Percentiles rank a stretch among this genome's conserved stretches.
phyloP scores from a whole-genome alignment of 2,797 vertebrate genomes.

The Onychomys arenicola region DNA sequence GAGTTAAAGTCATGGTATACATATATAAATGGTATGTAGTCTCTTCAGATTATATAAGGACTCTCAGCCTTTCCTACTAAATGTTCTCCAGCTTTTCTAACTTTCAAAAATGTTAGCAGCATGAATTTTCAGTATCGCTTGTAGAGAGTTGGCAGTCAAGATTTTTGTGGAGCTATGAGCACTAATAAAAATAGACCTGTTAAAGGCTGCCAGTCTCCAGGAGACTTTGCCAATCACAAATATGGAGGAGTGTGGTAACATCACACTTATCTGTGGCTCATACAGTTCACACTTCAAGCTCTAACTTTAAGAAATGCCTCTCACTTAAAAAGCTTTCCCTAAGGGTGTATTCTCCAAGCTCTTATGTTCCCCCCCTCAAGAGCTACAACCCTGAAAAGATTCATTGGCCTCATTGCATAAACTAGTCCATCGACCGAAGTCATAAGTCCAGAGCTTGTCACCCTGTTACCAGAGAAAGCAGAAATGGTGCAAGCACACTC shows the following conservation, averaged over 20 bases:
- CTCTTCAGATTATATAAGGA: constrained; percentile 63
- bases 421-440: background rate
- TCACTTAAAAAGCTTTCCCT: constrained; percentile 63
- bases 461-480: background rate
- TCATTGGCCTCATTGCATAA: background rate
- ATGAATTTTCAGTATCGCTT: constrained; percentile 51
- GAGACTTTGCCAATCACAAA: constrained; percentile 75
- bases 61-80: constrained; percentile 77
- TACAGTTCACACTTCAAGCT: constrained; percentile 70
- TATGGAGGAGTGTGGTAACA: constrained; percentile 68
- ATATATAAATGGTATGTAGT: constrained; percentile 64
- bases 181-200: constrained; percentile 79
- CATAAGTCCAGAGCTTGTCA: background rate
- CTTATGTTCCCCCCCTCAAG: background rate
- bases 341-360: constrained; percentile 40
- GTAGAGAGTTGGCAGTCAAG: constrained; percentile 44
- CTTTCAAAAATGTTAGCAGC: constrained; percentile 33
- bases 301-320: constrained; percentile 73
- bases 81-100: constrained; percentile 65
- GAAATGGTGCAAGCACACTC: background rate
- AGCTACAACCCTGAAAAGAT: background rate
- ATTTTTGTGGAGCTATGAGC: constrained; percentile 67
- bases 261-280: constrained; percentile 69
- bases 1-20: constrained; percentile 64
- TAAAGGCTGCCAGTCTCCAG: constrained; percentile 70